Percentiles rank a stretch among this genome's conserved stretches.
Conservation (phyloP, 2,888 invertebrate genomes). For the Drosophila colorata region DNA sequence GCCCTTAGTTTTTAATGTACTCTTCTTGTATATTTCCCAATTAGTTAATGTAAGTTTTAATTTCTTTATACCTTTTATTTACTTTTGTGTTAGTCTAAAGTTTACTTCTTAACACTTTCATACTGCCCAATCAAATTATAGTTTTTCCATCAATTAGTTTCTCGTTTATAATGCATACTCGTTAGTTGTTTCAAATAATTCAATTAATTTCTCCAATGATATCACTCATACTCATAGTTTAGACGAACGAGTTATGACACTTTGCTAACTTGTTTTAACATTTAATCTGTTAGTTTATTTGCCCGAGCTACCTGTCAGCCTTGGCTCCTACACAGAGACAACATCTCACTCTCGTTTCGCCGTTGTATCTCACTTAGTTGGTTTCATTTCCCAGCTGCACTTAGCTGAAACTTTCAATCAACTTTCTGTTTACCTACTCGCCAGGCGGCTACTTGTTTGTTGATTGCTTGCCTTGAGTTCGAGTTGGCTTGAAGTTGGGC, state of each 20-base stretch:
- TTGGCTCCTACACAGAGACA: constrained; percentile 29
- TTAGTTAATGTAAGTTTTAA: no score
- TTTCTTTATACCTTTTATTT: no score
- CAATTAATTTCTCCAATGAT: constrained; percentile 5
- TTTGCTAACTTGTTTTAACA: constrained; percentile 44
- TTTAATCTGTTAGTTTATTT: constrained; percentile 47
- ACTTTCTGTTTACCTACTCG: constrained; percentile 70
- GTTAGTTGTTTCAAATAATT: no score
- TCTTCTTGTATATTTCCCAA: no score
- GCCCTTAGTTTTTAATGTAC: no score
- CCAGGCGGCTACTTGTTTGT: constrained; percentile 56
- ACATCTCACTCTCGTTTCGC: constrained; percentile 36
- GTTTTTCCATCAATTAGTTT: background rate
- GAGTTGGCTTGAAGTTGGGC: constrained; percentile 16
- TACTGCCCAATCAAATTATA: no score
- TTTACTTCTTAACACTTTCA: no score
- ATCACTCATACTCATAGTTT: background rate
- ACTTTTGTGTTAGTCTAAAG: no score
- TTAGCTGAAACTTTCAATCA: constrained; percentile 71
- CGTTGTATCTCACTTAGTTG: constrained; percentile 16
- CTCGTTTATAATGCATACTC: background rate
- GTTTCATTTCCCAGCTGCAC: constrained; percentile 56
- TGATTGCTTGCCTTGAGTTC: constrained; percentile 41
- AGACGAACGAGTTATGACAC: constrained; percentile 23
- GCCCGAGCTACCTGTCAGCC: constrained; percentile 27